A percentile compares a stretch with the other conserved stretches of the same genome.
These are phyloP conservation scores for Drosophila mercatorum DNA, from an alignment of 2,888 invertebrate genomes.

Conservation along the genomic window DNA sequence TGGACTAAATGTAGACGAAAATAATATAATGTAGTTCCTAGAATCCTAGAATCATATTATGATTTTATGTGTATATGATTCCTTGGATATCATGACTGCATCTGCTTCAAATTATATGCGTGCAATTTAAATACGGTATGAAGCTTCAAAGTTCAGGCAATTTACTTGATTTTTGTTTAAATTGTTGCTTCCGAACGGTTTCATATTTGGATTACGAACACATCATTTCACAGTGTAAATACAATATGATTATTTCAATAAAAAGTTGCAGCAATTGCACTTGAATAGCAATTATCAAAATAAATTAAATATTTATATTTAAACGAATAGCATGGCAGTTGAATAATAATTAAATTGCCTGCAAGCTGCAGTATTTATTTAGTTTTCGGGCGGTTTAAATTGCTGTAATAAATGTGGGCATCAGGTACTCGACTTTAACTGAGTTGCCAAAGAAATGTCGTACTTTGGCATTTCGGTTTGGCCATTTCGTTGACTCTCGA, in stretches of 20 bases:
- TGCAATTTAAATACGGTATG: no score
- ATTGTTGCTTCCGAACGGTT: background rate
- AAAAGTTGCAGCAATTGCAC: background rate
- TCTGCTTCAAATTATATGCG: no score
- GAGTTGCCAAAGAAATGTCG: conserved; percentile 15
- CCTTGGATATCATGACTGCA: no score
- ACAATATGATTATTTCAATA: background rate
- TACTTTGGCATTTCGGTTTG: conserved; percentile 9
- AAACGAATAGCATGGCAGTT: background rate
- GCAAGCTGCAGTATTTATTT: background rate
- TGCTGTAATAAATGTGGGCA: background rate
- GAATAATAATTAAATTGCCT: background rate
- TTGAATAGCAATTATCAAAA: background rate
- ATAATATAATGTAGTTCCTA: no score
- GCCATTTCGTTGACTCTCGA: conserved; percentile 5
- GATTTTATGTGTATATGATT: no score
- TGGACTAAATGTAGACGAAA: no score
- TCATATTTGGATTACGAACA: background rate
- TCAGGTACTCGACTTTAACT: conserved; percentile 15
- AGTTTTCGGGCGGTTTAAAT: background rate
- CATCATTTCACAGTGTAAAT: background rate
- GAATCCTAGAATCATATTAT: no score
- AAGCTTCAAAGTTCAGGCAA: background rate
- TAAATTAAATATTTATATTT: background rate
- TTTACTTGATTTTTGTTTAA: background rate